Base-by-base conservation (phyloP, 2,113 vertebrate species). In the Halichoeres trimaculatus region DNA sequence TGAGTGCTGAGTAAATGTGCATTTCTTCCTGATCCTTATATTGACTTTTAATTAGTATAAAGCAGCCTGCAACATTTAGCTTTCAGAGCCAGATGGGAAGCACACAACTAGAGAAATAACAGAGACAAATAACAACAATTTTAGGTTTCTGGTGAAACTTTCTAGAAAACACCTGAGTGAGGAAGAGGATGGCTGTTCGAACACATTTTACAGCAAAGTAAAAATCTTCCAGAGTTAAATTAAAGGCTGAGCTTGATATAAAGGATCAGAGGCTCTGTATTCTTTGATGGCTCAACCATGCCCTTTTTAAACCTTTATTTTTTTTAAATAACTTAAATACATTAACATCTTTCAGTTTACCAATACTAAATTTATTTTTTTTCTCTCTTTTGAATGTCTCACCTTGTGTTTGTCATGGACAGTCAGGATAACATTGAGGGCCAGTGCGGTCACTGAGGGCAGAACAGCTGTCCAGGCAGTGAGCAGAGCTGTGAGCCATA, bases 401-500 rank as follows among this genome's bases (percentile, higher is more conserved):
- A 94, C 96, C 90, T 94, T 93, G 80, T 93, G 92, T 57, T 79
- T 84, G 86, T 69, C 69, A 6, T 60, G 58, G 23, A 22, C 24
- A 10, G 55, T 74, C 2, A 66, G 50, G 38, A 92, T 66, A 65
- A 90, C 66, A 7, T 12, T 14, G 52, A 95, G 17, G 10, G 91
- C 85, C 1, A 55, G 92, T 17, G 80, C 0, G 0, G 93, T 84
- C 59, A 98, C 36, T 0, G 94, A 91, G 0, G 96, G 95, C 45
- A 98, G n/a, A 1, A 91, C 83, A 56, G 93, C 96, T 5, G 88
- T 61, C 40, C 90, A 89, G 61, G 96, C 70, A 0, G 93, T 93
- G 36, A 99, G 90, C 36, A 97, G 67, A 16, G 96, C 69, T 30
- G 95, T 91, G 0, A 98, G 93, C 92, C 97, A 93, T 20, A 92